These are phyloP conservation scores for Cairina moschata DNA, from an alignment of 2,113 vertebrate species.

Conservation along the genomic window DNA sequence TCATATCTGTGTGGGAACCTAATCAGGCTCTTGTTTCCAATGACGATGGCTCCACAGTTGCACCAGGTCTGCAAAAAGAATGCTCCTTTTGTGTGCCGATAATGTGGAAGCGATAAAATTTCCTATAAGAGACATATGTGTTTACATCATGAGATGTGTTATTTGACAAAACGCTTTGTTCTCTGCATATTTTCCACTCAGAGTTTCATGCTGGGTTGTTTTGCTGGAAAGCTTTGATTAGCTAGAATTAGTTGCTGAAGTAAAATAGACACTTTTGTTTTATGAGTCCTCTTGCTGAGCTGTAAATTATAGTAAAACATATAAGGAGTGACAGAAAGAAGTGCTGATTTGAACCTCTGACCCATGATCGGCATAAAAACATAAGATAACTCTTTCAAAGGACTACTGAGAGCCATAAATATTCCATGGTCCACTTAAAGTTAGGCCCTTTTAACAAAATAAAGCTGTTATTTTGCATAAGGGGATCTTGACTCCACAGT, in stretches of 20 bases:
- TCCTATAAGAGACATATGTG: constrained; percentile 88
- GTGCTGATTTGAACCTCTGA: constrained; percentile 82
- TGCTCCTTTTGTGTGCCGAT: constrained; percentile 88
- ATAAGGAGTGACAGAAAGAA: constrained; percentile 79
- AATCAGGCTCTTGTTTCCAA: constrained; percentile 96
- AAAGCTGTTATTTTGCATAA: constrained; percentile 71
- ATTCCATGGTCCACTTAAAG: constrained; percentile 74
- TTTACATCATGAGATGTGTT: constrained; percentile 92
- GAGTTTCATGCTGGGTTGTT: constrained; percentile 82
- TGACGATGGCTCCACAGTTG: constrained; percentile 87
- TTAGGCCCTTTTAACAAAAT: constrained; percentile 72
- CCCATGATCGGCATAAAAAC: constrained; percentile 75
- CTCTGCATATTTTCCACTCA: constrained; percentile 79
- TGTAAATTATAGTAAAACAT: constrained; percentile 81
- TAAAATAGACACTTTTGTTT: constrained; percentile 84
- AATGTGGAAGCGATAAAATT: constrained; percentile 93
- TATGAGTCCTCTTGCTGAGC: constrained; percentile 78
- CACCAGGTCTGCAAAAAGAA: constrained; percentile 89
- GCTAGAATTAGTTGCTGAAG: constrained; percentile 80
- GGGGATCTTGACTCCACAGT: constrained; percentile 3
- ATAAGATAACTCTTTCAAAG: constrained; percentile 80
- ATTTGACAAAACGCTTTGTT: constrained; percentile 90
- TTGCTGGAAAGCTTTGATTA: constrained; percentile 83
- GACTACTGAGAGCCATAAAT: constrained; percentile 75
- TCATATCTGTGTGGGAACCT: constrained; percentile 95